Conservation (phyloP, 2,797 vertebrate species). For the Macrochelys suwanniensis region DNA sequence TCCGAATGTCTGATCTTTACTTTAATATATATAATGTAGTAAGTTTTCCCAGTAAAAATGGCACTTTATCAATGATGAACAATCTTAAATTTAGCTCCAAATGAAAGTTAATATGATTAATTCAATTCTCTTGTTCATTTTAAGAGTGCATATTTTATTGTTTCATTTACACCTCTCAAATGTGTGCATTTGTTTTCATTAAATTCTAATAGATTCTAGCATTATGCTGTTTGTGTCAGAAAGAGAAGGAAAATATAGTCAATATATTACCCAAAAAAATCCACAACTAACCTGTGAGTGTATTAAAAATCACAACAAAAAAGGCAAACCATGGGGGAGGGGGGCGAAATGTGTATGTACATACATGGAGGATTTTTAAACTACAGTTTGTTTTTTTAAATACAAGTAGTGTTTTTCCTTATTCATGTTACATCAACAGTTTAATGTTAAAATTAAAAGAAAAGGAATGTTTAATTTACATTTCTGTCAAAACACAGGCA, state of each 20-base stretch:
- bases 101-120: neutral
- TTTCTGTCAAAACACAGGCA: neutral
- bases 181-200: neutral
- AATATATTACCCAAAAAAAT: neutral
- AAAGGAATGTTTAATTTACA: neutral
- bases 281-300: neutral
- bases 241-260: neutral
- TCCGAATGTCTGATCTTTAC: neutral
- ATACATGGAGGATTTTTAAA: neutral
- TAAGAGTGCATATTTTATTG: neutral
- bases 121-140: neutral
- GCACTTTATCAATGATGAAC: neutral
- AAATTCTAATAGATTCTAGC: neutral
- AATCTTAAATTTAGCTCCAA: neutral
- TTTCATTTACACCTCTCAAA: neutral
- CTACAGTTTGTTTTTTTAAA: neutral
- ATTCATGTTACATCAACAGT: neutral
- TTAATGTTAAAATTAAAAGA: neutral
- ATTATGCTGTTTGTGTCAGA: neutral
- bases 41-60: slow-evolving; percentile 16
- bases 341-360: neutral
- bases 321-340: accelerated
- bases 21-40: slow-evolving; percentile 23
- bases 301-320: neutral
- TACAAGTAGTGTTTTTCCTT: neutral